Percentiles rank a stretch among this genome's conserved stretches.
Evolutionary conservation across 1,140 invertebrate species (phyloP).

Genomic region (Oppia nitens): DNA sequence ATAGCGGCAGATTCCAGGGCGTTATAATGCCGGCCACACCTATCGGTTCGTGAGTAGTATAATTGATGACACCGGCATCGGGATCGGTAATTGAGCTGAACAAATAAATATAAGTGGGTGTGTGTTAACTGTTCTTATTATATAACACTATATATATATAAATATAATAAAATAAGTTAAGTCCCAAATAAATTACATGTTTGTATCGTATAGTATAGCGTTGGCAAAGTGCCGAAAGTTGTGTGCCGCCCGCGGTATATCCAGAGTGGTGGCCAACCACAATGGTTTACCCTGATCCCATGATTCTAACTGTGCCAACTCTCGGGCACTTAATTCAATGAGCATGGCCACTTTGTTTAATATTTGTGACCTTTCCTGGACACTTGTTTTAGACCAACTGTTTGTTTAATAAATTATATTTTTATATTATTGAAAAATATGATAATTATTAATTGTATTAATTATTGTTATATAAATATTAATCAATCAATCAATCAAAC

Average conservation of each 20-base stretch:
- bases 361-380: constrained; percentile 24
- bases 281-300: constrained; percentile 42
- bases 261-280: constrained; percentile 33
- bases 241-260: constrained; percentile 39
- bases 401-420: constrained; percentile 3
- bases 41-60: constrained; percentile 34
- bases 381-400: constrained; percentile 29
- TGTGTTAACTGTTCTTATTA: too few species aligned
- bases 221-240: constrained; percentile 41
- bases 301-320: constrained; percentile 38
- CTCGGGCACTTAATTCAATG: constrained; percentile 33
- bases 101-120: neutral
- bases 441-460: constrained; percentile 10
- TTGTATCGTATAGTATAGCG: constrained; percentile 30
- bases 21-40: constrained; percentile 40
- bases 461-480: too few species aligned
- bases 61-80: constrained; percentile 33
- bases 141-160: neutral
- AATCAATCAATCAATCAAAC: too few species aligned
- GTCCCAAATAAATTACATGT: constrained; percentile 26
- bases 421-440: constrained; percentile 1
- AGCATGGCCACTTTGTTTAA: constrained; percentile 36
- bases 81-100: constrained; percentile 27
- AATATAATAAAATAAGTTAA: constrained; percentile 9
- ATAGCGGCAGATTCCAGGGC: constrained; percentile 44